Evolutionary conservation across 2,797 vertebrate genomes (phyloP).

Genomic region (Vireo griseus): DNA sequence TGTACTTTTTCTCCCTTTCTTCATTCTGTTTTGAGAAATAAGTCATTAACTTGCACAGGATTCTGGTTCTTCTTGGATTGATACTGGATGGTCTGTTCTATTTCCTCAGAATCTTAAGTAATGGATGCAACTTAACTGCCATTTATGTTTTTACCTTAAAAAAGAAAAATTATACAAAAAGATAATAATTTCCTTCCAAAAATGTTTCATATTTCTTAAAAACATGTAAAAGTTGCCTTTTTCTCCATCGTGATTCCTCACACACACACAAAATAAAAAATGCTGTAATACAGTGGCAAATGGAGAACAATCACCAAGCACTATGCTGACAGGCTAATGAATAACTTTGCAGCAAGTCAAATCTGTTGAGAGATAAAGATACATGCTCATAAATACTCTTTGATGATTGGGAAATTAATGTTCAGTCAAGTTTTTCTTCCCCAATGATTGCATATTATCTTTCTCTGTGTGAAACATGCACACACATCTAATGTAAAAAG

Average conservation of each 20-base stretch:
- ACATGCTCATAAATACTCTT: background rate
- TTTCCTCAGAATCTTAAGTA: constrained; percentile 9
- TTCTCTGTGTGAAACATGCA: background rate
- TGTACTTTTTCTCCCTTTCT: constrained; percentile 6
- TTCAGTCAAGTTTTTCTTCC: constrained; percentile 8
- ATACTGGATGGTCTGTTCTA: background rate
- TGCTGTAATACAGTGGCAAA: background rate
- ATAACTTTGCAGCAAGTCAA: constrained; percentile 22
- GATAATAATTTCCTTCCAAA: background rate
- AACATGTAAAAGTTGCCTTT: background rate
- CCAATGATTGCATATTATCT: background rate
- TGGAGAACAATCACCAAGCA: constrained; percentile 23
- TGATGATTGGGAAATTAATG: constrained; percentile 14
- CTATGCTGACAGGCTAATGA: background rate
- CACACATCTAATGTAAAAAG: background rate
- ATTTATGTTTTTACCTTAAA: background rate
- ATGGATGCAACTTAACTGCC: background rate
- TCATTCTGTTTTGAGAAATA: constrained; percentile 45
- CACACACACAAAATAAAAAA: background rate
- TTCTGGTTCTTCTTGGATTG: background rate
- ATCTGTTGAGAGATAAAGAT: constrained; percentile 1
- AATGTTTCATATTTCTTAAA: background rate
- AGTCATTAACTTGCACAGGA: constrained; percentile 26
- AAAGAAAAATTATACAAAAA: background rate
- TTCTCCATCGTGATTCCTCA: accelerated